Evolutionary conservation across 2,113 vertebrate species (phyloP).

Genomic region (Suncus etruscus): DNA sequence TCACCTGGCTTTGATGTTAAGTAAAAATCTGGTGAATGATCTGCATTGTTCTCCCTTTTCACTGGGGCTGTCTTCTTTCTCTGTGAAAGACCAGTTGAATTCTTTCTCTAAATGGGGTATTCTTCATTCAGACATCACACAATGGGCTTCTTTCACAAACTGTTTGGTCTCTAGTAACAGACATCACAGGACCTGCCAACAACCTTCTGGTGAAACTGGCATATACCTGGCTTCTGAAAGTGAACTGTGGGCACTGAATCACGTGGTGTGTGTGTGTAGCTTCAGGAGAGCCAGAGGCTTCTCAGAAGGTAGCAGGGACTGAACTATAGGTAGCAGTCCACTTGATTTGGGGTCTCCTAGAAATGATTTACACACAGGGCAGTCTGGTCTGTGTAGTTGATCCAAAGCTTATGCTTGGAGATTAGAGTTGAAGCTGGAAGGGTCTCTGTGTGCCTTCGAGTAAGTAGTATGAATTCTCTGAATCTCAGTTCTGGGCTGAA

Average conservation of each 20-base stretch:
- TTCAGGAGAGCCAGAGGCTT: background rate
- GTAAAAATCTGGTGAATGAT: slow-evolving; percentile 74
- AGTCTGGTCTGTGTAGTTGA: background rate
- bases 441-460: slow-evolving; percentile 6
- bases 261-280: background rate
- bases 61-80: slow-evolving; percentile 72
- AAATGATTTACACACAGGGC: background rate
- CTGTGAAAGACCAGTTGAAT: slow-evolving; percentile 74
- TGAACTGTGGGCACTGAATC: background rate
- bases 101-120: slow-evolving; percentile 76
- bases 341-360: background rate
- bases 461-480: background rate
- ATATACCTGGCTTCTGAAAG: slow-evolving; percentile 47
- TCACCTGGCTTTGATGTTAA: slow-evolving; percentile 62
- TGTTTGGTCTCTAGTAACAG: slow-evolving; percentile 67
- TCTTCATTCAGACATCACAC: slow-evolving; percentile 74
- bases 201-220: slow-evolving; percentile 68
- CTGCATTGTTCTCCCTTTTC: slow-evolving; percentile 72
- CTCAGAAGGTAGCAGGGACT: background rate
- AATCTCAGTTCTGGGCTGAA: slow-evolving; percentile 39
- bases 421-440: background rate
- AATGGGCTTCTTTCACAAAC: slow-evolving; percentile 72
- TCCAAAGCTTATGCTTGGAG: background rate
- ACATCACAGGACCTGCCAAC: slow-evolving; percentile 50
- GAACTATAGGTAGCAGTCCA: background rate